Evolutionary conservation across 2,797 vertebrate genomes (phyloP), one percentile per base, ranked within the genome.

Genomic region (Botia kubotai): DNA sequence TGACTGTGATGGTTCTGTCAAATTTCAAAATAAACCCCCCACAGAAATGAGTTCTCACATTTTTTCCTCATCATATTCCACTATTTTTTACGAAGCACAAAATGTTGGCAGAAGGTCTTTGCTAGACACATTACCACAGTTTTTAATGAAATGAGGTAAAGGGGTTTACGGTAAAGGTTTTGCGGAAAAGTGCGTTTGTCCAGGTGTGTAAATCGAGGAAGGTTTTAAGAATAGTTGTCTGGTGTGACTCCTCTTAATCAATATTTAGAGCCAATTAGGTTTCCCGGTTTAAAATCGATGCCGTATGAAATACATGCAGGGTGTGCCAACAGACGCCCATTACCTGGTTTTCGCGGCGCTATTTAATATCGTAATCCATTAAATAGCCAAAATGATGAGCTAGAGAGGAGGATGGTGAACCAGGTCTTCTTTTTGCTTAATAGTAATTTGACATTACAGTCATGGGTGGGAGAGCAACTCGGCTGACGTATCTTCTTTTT

Each of bases 391-490:
- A 48, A 81, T 82, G 69, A 78, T 72, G 69, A 81, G 86, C 48
- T 72, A 82, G 77, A 2, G 10, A 66, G 69, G 67, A 60, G 72
- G 71, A 62, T 82, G 43, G 79, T 75, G 89, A 82, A 48, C 66
- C 17, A 71, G 71, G 72, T 74, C 33, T 82, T 70, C 82, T 58
- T 62, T 77, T 82, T 29, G 67, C 82, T 58, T 76, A 65, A 78
- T 81, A 81, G 77, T 90, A 85, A 89, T 88, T 87, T 87, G 81
- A 87, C 84, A 86, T 87, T 82, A 43, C 4, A 29, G 72, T 72
- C 68, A 60, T 6, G 66, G 83, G 82, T 65, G 81, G 82, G 48
- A 84, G 76, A 75, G 58, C 73, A 82, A 71, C 82, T 80, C 52
- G 11, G 80, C 81, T 53, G 60, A 80, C 80, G 81, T 83, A 82